Evolutionary conservation across 2,113 vertebrate species (phyloP).

Genomic region (Antennarius striatus): DNA sequence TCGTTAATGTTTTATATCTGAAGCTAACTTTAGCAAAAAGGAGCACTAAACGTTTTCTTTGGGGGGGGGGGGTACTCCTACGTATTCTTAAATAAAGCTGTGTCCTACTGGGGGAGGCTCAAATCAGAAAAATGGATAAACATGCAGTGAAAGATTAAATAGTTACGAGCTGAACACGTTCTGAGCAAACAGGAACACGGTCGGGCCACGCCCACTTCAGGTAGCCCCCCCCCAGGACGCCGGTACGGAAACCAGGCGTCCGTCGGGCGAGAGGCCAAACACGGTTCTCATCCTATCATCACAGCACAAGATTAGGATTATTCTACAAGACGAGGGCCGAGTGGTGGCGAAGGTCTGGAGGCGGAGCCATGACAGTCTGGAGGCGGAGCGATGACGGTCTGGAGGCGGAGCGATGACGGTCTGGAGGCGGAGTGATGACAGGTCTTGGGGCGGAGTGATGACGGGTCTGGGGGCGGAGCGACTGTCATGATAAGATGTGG

Average conservation of each 20-base stretch:
- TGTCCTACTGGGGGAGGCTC: background rate
- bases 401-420: no score
- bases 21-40: slow-evolving; percentile 4
- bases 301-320: slow-evolving; percentile 65
- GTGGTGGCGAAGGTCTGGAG: slow-evolving; percentile 84
- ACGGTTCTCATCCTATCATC: slow-evolving; percentile 29
- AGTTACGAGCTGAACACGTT: slow-evolving; percentile 11
- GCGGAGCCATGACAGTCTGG: slow-evolving; percentile 23
- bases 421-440: no score
- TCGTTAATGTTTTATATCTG: background rate
- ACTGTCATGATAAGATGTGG: slow-evolving; percentile 73
- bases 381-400: slow-evolving; percentile 18
- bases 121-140: slow-evolving; percentile 30
- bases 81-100: slow-evolving; percentile 10
- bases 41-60: background rate
- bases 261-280: slow-evolving; percentile 32
- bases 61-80: background rate
- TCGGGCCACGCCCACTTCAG: slow-evolving; percentile 42
- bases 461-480: background rate
- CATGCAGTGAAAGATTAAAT: slow-evolving; percentile 25
- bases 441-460: no score
- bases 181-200: slow-evolving; percentile 1
- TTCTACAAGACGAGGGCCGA: slow-evolving; percentile 79
- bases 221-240: slow-evolving; percentile 26
- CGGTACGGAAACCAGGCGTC: slow-evolving; percentile 27